Conservation (phyloP, 2,888 invertebrate genomes). For the Drosophila pseudotalamancana region DNA sequence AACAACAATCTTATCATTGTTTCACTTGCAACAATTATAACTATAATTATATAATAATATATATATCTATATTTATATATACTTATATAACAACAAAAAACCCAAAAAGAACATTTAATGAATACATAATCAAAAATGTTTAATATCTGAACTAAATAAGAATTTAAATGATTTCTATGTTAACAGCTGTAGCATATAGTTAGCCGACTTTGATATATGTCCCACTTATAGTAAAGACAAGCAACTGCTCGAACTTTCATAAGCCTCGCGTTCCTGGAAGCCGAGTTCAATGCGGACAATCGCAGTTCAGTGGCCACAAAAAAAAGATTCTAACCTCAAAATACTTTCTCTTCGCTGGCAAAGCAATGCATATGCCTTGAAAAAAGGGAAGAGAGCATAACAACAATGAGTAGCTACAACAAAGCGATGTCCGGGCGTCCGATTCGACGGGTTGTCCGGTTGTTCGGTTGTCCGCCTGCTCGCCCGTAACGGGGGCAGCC, state of each 20-base stretch:
- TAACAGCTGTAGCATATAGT: no score
- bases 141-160: no score
- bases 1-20: no score
- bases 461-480: constrained; percentile 31
- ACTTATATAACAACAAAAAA: no score
- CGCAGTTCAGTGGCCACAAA: neutral
- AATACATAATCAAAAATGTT: no score
- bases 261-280: neutral
- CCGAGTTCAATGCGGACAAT: neutral
- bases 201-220: neutral
- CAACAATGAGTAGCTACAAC: constrained; percentile 38
- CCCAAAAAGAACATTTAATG: no score
- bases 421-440: constrained; percentile 22
- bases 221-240: no score
- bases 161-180: neutral
- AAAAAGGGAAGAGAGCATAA: constrained; percentile 17
- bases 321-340: no score
- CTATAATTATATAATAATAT: no score
- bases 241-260: neutral
- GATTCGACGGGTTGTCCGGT: neutral
- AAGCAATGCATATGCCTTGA: neutral
- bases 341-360: neutral
- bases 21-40: no score
- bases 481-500: constrained; percentile 44
- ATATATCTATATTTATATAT: no score